Evolutionary conservation across 2,113 vertebrate species (phyloP).

Genomic region (Pollimyrus isidori): DNA sequence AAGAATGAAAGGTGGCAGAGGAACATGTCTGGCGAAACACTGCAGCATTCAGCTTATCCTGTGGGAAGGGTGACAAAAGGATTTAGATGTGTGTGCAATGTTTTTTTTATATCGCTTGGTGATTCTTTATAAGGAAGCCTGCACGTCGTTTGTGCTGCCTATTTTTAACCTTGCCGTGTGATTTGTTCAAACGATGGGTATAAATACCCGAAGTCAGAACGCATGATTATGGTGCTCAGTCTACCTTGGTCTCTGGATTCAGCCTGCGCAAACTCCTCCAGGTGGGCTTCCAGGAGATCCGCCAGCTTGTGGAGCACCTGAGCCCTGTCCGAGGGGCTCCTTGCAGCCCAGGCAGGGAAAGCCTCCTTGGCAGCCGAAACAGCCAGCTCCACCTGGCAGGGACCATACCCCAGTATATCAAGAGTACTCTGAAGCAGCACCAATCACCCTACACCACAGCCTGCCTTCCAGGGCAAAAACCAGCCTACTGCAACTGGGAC

Average conservation of each 20-base stretch:
- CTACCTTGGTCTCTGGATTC: slow-evolving; percentile 94
- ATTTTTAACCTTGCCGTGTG: neutral
- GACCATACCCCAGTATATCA: neutral
- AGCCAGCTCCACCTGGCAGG: slow-evolving; percentile 73
- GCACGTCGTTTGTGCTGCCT: neutral
- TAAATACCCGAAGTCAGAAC: neutral
- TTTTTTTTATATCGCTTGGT: neutral
- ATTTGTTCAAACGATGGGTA: neutral
- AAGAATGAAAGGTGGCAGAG: neutral
- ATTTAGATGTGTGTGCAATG: neutral
- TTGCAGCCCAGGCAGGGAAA: slow-evolving; percentile 77
- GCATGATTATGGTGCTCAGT: neutral
- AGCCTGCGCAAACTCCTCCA: slow-evolving; percentile 81
- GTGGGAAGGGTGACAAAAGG: neutral
- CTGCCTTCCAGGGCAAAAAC: neutral
- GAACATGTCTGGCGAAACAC: neutral
- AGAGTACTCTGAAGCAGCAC: neutral
- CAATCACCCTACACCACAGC: neutral
- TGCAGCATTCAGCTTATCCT: neutral
- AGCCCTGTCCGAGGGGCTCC: slow-evolving; percentile 69
- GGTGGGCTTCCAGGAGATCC: slow-evolving; percentile 72
- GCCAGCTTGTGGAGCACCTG: slow-evolving; percentile 75
- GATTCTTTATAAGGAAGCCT: neutral
- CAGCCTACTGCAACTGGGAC: neutral
- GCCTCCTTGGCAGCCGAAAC: slow-evolving; percentile 79